These are phyloP conservation scores for Tipula confusa DNA, from an alignment of 2,888 invertebrate species.

Conservation along the genomic window DNA sequence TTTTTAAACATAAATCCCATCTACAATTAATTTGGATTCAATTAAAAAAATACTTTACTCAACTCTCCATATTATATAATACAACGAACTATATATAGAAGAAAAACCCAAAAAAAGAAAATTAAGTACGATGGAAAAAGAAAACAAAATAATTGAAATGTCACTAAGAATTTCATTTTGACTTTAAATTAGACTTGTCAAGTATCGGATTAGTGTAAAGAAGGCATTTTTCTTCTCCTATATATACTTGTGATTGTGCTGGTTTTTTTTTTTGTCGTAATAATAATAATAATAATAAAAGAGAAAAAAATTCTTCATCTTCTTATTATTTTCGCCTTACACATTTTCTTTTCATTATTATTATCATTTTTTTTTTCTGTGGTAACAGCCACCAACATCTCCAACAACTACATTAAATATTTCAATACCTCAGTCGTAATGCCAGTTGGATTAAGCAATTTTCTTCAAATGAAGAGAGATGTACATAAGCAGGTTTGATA, in stretches of 20 bases:
- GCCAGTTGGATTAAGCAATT: slow-evolving; percentile 25
- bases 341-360: background rate
- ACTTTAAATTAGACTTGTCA: slow-evolving; percentile 25
- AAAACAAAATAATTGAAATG: slow-evolving; percentile 25
- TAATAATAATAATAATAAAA: background rate
- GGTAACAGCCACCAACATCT: background rate
- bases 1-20: background rate
- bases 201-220: slow-evolving; percentile 20
- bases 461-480: background rate
- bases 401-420: background rate
- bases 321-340: background rate
- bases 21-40: background rate
- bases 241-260: background rate
- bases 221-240: background rate
- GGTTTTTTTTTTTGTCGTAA: background rate
- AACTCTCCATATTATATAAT: background rate
- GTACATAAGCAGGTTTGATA: background rate
- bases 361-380: background rate
- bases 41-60: background rate
- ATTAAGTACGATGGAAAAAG: background rate
- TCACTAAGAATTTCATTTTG: slow-evolving; percentile 25
- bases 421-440: slow-evolving; percentile 16
- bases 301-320: background rate
- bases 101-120: background rate
- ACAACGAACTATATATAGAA: background rate